Conservation (phyloP, 2,797 vertebrate species). For the Darevskia nairensis region DNA sequence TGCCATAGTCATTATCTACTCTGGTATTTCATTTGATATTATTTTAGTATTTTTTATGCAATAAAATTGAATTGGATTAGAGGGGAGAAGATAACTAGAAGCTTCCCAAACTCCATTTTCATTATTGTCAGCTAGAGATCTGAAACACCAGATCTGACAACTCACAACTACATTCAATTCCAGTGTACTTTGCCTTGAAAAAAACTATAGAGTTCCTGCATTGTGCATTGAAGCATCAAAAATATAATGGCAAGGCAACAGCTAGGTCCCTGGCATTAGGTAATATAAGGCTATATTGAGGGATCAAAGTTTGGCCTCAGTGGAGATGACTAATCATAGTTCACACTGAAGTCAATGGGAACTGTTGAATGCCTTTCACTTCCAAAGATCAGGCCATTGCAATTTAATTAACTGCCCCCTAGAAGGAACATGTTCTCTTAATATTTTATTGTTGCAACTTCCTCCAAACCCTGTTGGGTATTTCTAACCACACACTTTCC, state of each 20-base stretch:
- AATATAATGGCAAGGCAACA: not conserved
- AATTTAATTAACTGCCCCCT: conserved; percentile 23
- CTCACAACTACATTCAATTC: not conserved
- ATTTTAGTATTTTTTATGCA: not conserved
- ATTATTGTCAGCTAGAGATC: not conserved
- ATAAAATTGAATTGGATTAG: not conserved
- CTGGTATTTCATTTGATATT: not conserved
- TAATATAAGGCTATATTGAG: not conserved
- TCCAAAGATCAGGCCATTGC: conserved; percentile 1
- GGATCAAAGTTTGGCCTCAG: conserved; percentile 2
- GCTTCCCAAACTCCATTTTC: not conserved
- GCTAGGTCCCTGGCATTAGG: not conserved
- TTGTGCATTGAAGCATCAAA: not conserved
- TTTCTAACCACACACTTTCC: conserved; percentile 13
- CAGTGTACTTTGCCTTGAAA: not conserved
- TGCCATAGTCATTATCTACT: not conserved
- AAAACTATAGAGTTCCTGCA: not conserved
- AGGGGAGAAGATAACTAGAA: not conserved
- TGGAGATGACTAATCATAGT: conserved; percentile 12
- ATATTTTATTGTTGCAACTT: conserved; percentile 20
- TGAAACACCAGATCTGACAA: not conserved
- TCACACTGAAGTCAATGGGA: conserved; percentile 1
- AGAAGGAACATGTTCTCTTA: conserved; percentile 25
- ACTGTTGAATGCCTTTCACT: not conserved
- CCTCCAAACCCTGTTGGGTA: conserved; percentile 10